Percentiles rank a stretch among this genome's conserved stretches.
phyloP scores from a whole-genome alignment of 2,888 invertebrate genomes.

The Scaptomyza polygonia region DNA sequence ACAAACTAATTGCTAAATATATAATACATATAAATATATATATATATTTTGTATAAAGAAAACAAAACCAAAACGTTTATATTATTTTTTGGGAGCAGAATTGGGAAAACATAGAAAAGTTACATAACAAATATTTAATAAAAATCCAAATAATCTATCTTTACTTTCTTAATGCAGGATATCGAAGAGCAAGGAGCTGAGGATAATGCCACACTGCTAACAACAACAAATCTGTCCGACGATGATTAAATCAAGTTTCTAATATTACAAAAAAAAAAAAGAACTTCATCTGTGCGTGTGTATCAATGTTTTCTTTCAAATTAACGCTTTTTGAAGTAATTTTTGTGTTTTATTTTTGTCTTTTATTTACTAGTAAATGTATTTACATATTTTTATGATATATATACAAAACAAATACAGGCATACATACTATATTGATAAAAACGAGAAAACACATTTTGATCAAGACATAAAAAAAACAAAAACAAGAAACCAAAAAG shows the following conservation, averaged over 20 bases:
- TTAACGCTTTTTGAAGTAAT: slow-evolving; percentile 48
- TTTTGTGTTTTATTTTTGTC: slow-evolving; percentile 15
- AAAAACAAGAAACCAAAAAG: not conserved
- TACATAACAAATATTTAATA: not conserved
- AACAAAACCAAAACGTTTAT: too few species aligned
- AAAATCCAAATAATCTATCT: not conserved
- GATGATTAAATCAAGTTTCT: slow-evolving; percentile 75
- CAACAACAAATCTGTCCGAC: slow-evolving; percentile 82
- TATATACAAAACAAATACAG: slow-evolving; percentile 55
- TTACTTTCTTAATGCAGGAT: slow-evolving; percentile 62
- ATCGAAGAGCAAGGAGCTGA: slow-evolving; percentile 82
- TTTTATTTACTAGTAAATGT: slow-evolving; percentile 29
- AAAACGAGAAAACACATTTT: slow-evolving; percentile 9
- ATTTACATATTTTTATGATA: slow-evolving; percentile 54
- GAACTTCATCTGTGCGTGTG: slow-evolving; percentile 30
- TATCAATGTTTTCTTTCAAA: slow-evolving; percentile 12
- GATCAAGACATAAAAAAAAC: slow-evolving; percentile 13
- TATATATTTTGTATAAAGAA: slow-evolving; percentile 68
- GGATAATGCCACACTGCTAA: slow-evolving; percentile 82
- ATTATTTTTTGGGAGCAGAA: too few species aligned
- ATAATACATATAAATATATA: slow-evolving; percentile 50
- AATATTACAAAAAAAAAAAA: not conserved
- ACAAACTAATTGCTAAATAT: slow-evolving; percentile 50
- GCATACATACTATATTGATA: slow-evolving; percentile 25
- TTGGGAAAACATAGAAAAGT: not conserved